These are phyloP conservation scores for Alitta virens DNA, from an alignment of 2,888 invertebrate species.

Conservation along the genomic window DNA sequence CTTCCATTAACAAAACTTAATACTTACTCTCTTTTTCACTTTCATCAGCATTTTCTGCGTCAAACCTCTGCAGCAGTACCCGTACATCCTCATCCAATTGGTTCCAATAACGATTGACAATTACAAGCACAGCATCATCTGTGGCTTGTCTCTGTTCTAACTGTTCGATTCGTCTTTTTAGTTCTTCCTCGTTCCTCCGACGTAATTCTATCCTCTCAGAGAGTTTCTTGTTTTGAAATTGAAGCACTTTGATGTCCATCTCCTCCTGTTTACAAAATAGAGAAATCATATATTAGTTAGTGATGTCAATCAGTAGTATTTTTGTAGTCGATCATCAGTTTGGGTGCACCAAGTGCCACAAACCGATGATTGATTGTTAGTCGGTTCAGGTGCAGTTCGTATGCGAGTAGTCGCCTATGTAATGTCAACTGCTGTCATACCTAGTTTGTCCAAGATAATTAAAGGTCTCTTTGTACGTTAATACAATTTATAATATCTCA, in stretches of 20 bases:
- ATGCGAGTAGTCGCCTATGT: no score
- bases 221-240: slow-evolving; percentile 95
- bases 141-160: slow-evolving; percentile 86
- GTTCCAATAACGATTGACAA: slow-evolving; percentile 76
- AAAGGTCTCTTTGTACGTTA: no score
- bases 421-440: no score
- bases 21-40: slow-evolving; percentile 82
- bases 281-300: no score
- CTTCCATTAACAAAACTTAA: no score
- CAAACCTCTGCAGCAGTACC: slow-evolving; percentile 89
- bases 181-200: slow-evolving; percentile 50
- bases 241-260: slow-evolving; percentile 94
- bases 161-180: slow-evolving; percentile 60
- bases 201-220: slow-evolving; percentile 62
- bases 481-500: no score
- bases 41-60: slow-evolving; percentile 78
- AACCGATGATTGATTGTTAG: no score
- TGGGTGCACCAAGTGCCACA: no score
- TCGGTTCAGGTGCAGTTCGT: no score
- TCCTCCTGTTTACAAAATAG: slow-evolving; percentile 71
- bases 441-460: no score
- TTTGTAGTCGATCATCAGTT: no score
- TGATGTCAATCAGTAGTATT: no score
- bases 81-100: slow-evolving; percentile 91
- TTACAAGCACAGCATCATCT: slow-evolving; percentile 96